Percentiles rank a stretch among this genome's conserved stretches.
These are phyloP conservation scores for Anser cygnoides DNA, from an alignment of 2,113 vertebrate species.

Conservation along the genomic window DNA sequence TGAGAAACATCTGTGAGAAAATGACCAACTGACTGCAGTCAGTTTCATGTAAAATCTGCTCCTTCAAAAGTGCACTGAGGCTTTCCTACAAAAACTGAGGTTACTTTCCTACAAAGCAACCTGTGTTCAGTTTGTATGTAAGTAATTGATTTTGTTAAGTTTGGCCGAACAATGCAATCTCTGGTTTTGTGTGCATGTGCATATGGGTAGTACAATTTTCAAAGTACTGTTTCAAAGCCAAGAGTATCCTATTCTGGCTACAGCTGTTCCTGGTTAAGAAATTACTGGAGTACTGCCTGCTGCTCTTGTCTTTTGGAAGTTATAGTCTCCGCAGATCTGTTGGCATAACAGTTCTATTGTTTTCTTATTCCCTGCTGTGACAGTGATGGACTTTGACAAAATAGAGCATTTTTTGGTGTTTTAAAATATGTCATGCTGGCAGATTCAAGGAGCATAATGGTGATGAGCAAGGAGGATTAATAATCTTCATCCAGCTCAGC, in stretches of 20 bases:
- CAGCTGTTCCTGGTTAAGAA: neutral
- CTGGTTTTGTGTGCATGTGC: neutral
- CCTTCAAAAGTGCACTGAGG: neutral
- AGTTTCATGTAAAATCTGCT: neutral
- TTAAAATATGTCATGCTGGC: neutral
- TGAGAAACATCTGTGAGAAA: neutral
- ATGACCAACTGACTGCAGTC: neutral
- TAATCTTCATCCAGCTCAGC: neutral
- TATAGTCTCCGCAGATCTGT: neutral
- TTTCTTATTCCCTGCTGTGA: neutral
- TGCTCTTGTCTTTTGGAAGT: neutral
- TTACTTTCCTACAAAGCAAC: fast-evolving
- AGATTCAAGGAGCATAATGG: neutral
- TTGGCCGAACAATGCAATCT: neutral
- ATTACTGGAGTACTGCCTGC: neutral
- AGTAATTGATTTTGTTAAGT: neutral
- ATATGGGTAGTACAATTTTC: neutral
- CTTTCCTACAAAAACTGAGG: neutral
- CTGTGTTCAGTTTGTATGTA: neutral
- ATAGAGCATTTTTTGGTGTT: neutral
- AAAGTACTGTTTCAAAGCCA: neutral
- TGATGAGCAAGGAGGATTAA: neutral
- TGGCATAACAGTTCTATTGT: neutral
- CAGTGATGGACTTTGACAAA: neutral
- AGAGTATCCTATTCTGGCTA: neutral